Evolutionary conservation across 2,888 invertebrate species (phyloP).

Genomic region (Eupithecia insigniata): DNA sequence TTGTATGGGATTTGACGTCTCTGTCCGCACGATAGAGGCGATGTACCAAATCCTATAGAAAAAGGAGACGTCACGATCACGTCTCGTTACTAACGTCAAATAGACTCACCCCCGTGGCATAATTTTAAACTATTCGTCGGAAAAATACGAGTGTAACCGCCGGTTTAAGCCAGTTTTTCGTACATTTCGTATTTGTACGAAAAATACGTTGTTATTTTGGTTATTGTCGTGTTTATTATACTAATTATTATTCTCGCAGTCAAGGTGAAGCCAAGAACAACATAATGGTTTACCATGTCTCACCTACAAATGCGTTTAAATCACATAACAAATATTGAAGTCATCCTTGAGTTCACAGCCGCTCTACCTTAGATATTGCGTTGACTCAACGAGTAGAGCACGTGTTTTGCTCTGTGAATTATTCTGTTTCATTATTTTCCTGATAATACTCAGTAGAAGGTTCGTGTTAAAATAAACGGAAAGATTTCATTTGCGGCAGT

Average conservation of each 20-base stretch:
- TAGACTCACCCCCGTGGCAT: too few species aligned
- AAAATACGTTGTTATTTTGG: too few species aligned
- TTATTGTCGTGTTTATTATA: too few species aligned
- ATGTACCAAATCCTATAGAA: too few species aligned
- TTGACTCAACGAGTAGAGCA: slow-evolving; percentile 20
- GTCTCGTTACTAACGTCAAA: too few species aligned
- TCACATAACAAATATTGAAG: slow-evolving; percentile 44
- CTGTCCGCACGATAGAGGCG: too few species aligned
- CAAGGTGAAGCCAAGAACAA: neutral
- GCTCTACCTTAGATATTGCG: slow-evolving; percentile 27
- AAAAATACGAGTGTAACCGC: neutral
- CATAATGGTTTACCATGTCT: slow-evolving; percentile 22
- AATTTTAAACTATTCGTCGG: neutral
- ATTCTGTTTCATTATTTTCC: slow-evolving; percentile 4
- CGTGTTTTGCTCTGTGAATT: slow-evolving; percentile 22
- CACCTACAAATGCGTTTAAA: slow-evolving; percentile 30
- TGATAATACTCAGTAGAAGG: neutral
- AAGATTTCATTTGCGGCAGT: neutral
- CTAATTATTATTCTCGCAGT: neutral
- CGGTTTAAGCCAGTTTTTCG: neutral
- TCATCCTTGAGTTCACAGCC: slow-evolving; percentile 32
- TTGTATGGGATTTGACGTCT: too few species aligned
- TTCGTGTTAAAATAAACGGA: slow-evolving; percentile 2
- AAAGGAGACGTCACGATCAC: too few species aligned
- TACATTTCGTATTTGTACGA: too few species aligned